These are phyloP conservation scores for Potorous gilbertii DNA, from an alignment of 2,797 vertebrate genomes.

Conservation along the genomic window DNA sequence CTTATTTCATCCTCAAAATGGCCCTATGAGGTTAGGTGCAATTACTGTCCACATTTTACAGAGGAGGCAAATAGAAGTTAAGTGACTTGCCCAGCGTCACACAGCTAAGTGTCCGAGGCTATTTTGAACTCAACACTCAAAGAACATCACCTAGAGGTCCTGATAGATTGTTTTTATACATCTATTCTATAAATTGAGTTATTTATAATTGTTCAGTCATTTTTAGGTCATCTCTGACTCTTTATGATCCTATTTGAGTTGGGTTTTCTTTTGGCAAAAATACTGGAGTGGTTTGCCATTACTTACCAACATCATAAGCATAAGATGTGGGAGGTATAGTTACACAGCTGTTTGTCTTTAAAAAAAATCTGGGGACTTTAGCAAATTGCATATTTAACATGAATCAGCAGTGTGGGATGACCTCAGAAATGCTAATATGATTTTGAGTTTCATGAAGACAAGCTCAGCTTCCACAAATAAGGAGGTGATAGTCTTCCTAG, in stretches of 20 bases:
- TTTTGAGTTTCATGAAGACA: background rate
- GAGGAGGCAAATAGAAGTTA: background rate
- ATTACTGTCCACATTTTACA: background rate
- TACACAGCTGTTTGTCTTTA: background rate
- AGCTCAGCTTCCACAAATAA: background rate
- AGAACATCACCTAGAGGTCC: background rate
- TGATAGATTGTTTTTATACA: background rate
- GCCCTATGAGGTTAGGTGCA: background rate
- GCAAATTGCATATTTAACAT: background rate
- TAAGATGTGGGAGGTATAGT: background rate
- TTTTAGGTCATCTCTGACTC: background rate
- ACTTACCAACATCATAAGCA: background rate
- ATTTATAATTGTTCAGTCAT: background rate
- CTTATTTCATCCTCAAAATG: background rate
- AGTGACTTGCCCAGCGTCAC: background rate
- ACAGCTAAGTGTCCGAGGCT: background rate
- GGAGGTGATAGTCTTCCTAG: background rate
- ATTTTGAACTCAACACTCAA: background rate
- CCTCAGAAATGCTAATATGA: background rate
- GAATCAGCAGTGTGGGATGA: background rate
- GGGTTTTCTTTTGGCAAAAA: background rate
- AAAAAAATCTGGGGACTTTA: background rate
- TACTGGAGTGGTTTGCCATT: background rate
- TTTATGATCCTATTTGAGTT: background rate
- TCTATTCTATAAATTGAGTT: background rate